phyloP scores from a whole-genome alignment of 1,140 invertebrate genomes.

The Lerema accius region DNA sequence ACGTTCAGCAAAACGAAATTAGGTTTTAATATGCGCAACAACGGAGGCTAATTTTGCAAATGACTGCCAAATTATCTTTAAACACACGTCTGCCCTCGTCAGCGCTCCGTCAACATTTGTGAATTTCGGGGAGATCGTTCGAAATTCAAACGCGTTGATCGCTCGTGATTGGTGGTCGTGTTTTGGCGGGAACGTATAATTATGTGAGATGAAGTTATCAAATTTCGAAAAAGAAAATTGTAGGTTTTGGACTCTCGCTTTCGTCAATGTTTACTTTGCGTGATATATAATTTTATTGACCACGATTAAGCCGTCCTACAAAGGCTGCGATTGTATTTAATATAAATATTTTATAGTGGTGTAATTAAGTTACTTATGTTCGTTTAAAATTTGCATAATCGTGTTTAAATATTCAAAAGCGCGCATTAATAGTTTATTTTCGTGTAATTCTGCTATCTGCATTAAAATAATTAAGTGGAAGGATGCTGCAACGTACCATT shows the following conservation, averaged over 20 bases:
- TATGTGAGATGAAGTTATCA: slow-evolving; percentile 69
- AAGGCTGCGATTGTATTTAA: slow-evolving; percentile 9
- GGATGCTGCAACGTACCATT: slow-evolving; percentile 9
- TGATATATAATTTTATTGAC: slow-evolving; percentile 61
- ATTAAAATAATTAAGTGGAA: slow-evolving; percentile 15
- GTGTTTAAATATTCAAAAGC: slow-evolving; percentile 14
- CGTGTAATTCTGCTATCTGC: slow-evolving; percentile 18
- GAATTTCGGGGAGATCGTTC: slow-evolving; percentile 42
- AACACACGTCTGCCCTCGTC: slow-evolving; percentile 52
- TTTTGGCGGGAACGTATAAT: slow-evolving; percentile 55
- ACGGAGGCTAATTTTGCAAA: slow-evolving; percentile 49
- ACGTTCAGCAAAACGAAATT: slow-evolving; percentile 43
- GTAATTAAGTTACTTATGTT: slow-evolving; percentile 24
- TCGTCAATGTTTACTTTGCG: slow-evolving; percentile 62
- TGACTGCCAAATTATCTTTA: slow-evolving; percentile 54
- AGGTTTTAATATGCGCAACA: slow-evolving; percentile 37
- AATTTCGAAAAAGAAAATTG: slow-evolving; percentile 64
- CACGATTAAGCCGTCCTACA: slow-evolving; percentile 52
- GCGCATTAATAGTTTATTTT: slow-evolving; percentile 21
- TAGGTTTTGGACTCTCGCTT: slow-evolving; percentile 55
- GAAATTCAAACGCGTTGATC: slow-evolving; percentile 54
- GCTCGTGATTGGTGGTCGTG: slow-evolving; percentile 53
- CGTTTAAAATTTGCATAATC: slow-evolving; percentile 22
- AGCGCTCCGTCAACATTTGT: slow-evolving; percentile 45
- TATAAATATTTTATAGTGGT: slow-evolving; percentile 9